Base-by-base conservation (phyloP, 2,888 invertebrate species). In the Saturnia pavonia region DNA sequence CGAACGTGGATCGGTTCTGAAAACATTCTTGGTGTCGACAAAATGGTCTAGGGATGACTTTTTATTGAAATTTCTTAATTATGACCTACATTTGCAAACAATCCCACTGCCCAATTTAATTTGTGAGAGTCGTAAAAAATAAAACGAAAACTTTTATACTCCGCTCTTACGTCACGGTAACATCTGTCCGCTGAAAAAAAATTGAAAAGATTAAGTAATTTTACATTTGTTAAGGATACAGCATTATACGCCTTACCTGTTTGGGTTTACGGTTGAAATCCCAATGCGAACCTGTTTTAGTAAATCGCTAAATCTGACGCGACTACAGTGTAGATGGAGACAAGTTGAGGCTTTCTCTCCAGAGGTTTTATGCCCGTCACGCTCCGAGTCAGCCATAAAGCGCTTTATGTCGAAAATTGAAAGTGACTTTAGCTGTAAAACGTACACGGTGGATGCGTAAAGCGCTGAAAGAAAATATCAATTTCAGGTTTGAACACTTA, bases 401-500 rank as follows among this genome's bases (percentile, higher is more conserved):
- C 88, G 91, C 89, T 89, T 88, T 87, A 85, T 78, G 87, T 83
- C 87, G 88, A 85, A 92, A 92, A 92, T 92, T 92, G 92, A 92
- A 92, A 92, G 92, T 91, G 91, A 88, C 88, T 91, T 88, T 81
- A 85, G 90, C 83, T 89, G 89, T 92, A 90, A 92, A 91, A 90
- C 90, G 88, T 89, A 87, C 85, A 74, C 77, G 71, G 78, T 75
- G 82, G 85, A 86, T 81, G 81, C 81, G 80, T 81, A 81, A 86
- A 85, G 82, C 82, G 82, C 82, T 86, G 78, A 73, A 78, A 78
- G 79, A 81, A 85, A 86, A 88, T 89, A 90, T 90, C 88, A 90
- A 88, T 88, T 88, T 87, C 73, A 80, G 79, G 75, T 81, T 82
- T 78, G 81, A 82, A 81, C 83, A 81, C 78, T 80, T 76, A 75